These are phyloP conservation scores for Phoenicopterus ruber DNA, from an alignment of 2,113 vertebrate species.

Conservation along the genomic window DNA sequence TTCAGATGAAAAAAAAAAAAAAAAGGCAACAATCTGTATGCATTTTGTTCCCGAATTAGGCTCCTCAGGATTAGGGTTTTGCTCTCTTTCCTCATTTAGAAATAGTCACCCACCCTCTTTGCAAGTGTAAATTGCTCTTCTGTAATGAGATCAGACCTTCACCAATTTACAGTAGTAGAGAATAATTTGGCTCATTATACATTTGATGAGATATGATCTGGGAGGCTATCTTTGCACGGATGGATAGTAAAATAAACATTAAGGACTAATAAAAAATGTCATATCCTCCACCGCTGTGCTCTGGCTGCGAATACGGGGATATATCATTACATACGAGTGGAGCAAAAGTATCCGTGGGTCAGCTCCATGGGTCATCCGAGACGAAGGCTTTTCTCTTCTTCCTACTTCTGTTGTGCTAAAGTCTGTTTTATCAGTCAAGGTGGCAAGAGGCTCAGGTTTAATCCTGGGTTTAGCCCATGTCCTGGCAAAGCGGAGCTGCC, in stretches of 20 bases:
- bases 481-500: not conserved
- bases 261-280: not conserved
- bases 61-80: not conserved
- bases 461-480: not conserved
- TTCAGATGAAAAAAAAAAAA: not conserved
- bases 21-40: not conserved
- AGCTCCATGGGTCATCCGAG: not conserved
- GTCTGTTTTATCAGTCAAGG: not conserved
- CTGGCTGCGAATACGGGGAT: not conserved
- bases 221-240: not conserved
- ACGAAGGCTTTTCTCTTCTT: not conserved
- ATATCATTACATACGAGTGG: accelerated
- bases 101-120: not conserved
- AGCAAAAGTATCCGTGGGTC: not conserved
- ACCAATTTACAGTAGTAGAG: not conserved
- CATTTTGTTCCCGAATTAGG: not conserved
- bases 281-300: not conserved
- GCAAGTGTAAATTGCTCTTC: constrained; percentile 2
- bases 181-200: not conserved
- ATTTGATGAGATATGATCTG: not conserved
- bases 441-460: not conserved
- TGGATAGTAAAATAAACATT: not conserved
- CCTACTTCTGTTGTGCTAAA: not conserved
- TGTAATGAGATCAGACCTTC: constrained; percentile 31
- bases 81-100: not conserved